phyloP scores from a whole-genome alignment of 2,797 vertebrate genomes.

The Microcaecilia unicolor region DNA sequence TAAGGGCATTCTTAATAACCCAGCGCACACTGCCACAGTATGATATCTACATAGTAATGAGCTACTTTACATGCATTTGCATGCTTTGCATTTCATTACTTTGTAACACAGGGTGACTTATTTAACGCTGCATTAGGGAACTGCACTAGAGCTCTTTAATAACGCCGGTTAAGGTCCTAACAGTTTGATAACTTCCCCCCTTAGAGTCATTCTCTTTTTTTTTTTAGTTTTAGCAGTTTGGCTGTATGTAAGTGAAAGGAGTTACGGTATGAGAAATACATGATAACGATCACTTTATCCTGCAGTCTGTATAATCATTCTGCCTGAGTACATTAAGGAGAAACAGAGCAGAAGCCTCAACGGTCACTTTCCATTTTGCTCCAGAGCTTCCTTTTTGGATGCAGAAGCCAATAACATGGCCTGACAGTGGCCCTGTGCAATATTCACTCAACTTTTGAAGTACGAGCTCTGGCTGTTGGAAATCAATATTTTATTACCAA shows the following conservation, averaged over 20 bases:
- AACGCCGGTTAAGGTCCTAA: too few species aligned
- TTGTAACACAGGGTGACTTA: too few species aligned
- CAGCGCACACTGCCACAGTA: too few species aligned
- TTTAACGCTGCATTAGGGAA: too few species aligned
- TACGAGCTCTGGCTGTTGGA: constrained; percentile 19
- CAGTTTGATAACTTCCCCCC: too few species aligned
- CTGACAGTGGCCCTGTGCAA: constrained; percentile 28
- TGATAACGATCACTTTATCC: neutral
- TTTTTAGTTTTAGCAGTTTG: constrained; percentile 10
- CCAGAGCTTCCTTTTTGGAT: constrained; percentile 7
- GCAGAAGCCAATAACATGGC: neutral
- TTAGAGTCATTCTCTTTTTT: neutral
- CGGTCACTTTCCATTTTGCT: constrained; percentile 13
- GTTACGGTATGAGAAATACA: too few species aligned
- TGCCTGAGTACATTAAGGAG: neutral
- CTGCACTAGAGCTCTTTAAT: too few species aligned
- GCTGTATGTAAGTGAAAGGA: constrained; percentile 10
- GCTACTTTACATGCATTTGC: too few species aligned
- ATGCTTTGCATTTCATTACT: too few species aligned
- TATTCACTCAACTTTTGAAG: constrained; percentile 7
- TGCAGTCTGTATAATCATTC: too few species aligned
- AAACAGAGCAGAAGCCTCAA: constrained; percentile 1
- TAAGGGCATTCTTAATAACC: too few species aligned
- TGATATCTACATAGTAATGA: too few species aligned
- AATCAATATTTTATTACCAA: constrained; percentile 26